phyloP scores from a whole-genome alignment of 2,797 vertebrate species.

The Alcedo atthis region DNA sequence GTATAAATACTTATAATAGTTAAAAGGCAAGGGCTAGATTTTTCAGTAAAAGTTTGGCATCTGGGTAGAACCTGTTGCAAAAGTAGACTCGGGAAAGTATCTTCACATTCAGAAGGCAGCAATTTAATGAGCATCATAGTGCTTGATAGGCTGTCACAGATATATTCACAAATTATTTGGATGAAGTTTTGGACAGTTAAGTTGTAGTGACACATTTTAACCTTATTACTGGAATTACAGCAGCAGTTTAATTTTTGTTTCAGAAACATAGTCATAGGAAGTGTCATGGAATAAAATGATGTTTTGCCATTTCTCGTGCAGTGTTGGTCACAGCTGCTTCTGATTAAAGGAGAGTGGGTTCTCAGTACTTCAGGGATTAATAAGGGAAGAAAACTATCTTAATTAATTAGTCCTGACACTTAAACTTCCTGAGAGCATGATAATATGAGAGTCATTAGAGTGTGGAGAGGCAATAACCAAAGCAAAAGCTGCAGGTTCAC shows the following conservation, averaged over 20 bases:
- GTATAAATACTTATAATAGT: not conserved
- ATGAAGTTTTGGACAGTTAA: not conserved
- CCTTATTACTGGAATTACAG: not conserved
- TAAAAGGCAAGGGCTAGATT: not conserved
- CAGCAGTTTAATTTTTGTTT: not conserved
- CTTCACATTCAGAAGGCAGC: fast-evolving
- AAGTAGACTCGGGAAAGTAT: not conserved
- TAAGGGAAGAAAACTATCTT: slow-evolving; percentile 34
- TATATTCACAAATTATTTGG: not conserved
- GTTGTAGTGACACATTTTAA: not conserved
- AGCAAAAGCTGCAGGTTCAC: not conserved
- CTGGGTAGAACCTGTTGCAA: not conserved
- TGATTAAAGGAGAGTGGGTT: slow-evolving; percentile 28
- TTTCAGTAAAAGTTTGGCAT: not conserved
- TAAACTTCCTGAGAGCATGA: slow-evolving; percentile 51
- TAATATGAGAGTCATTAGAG: slow-evolving; percentile 8
- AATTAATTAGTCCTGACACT: slow-evolving; percentile 54
- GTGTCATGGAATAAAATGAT: not conserved
- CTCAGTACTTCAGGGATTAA: slow-evolving; percentile 30
- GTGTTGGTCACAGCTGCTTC: slow-evolving; percentile 5
- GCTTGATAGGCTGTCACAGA: not conserved
- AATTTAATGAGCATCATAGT: not conserved
- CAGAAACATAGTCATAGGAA: not conserved
- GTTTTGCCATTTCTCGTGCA: not conserved
- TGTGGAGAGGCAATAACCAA: not conserved